Conservation (phyloP, 1,140 invertebrate species). For the Bombus waltoni region DNA sequence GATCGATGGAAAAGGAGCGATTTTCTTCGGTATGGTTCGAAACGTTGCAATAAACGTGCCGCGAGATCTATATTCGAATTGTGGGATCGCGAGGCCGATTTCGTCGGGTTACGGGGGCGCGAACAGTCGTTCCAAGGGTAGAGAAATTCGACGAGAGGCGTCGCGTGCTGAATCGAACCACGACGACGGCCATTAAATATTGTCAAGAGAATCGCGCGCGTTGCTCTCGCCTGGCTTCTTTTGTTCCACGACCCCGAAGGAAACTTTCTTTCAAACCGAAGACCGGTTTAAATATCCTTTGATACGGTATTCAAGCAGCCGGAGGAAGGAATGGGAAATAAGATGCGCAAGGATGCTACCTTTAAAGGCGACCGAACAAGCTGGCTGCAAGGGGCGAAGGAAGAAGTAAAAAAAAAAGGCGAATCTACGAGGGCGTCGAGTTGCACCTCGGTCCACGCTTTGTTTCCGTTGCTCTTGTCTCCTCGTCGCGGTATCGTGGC, state of each 20-base stretch:
- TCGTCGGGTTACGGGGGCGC: neutral
- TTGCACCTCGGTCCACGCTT: neutral
- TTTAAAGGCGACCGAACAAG: conserved; percentile 48
- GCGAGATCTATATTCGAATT: neutral
- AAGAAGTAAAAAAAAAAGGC: conserved; percentile 4
- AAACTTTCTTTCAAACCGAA: conserved; percentile 59
- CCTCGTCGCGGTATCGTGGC: neutral
- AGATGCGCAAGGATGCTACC: conserved; percentile 39
- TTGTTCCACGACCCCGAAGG: conserved; percentile 45
- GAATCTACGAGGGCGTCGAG: neutral
- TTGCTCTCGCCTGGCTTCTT: conserved; percentile 16
- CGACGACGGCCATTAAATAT: conserved; percentile 58
- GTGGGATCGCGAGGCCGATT: neutral
- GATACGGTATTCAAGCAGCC: conserved; percentile 47
- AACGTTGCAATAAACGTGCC: conserved; percentile 29
- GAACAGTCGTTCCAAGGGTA: neutral
- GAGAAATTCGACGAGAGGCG: neutral
- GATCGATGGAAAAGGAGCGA: conserved; percentile 3
- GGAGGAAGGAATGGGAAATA: conserved; percentile 37
- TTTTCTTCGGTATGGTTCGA: neutral
- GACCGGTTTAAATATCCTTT: conserved; percentile 66
- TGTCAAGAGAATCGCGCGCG: conserved; percentile 44
- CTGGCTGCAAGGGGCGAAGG: conserved; percentile 22
- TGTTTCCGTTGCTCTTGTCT: conserved; percentile 5
- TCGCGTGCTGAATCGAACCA: conserved; percentile 5